Percentiles rank a stretch among this genome's conserved stretches.
Conservation (phyloP, 1,140 invertebrate species). For the Temnothorax nylanderi region DNA sequence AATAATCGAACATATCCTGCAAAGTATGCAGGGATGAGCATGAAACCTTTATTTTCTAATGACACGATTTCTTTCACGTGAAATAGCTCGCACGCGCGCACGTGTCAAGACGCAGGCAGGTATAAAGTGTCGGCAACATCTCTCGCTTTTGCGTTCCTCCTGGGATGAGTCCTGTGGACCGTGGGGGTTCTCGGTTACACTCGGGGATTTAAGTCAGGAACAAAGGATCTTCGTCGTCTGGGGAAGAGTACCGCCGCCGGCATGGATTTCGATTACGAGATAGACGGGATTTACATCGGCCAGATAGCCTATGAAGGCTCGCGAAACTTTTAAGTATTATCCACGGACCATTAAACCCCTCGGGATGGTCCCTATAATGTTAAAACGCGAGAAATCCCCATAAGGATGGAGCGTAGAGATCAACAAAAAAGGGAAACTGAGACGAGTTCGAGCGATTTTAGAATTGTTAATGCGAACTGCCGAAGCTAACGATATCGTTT, state of each 20-base stretch:
- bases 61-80: neutral
- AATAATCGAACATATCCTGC: constrained; percentile 24
- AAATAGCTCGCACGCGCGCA: neutral
- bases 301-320: constrained; percentile 55
- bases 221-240: constrained; percentile 73
- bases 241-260: constrained; percentile 35
- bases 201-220: constrained; percentile 76
- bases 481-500: constrained; percentile 33
- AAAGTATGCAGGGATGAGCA: constrained; percentile 13
- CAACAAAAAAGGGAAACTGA: neutral
- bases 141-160: constrained; percentile 24
- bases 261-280: constrained; percentile 75
- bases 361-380: constrained; percentile 20
- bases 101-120: neutral
- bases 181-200: constrained; percentile 73
- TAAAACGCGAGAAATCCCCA: constrained; percentile 10
- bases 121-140: constrained; percentile 62
- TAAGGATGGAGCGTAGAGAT: neutral
- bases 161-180: constrained; percentile 3
- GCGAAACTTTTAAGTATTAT: constrained; percentile 68
- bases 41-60: constrained; percentile 53
- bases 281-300: constrained; percentile 73
- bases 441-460: constrained; percentile 13
- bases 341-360: constrained; percentile 61
- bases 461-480: constrained; percentile 36